Evolutionary conservation across 2,797 vertebrate species (phyloP).

Genomic region (Champsocephalus esox): DNA sequence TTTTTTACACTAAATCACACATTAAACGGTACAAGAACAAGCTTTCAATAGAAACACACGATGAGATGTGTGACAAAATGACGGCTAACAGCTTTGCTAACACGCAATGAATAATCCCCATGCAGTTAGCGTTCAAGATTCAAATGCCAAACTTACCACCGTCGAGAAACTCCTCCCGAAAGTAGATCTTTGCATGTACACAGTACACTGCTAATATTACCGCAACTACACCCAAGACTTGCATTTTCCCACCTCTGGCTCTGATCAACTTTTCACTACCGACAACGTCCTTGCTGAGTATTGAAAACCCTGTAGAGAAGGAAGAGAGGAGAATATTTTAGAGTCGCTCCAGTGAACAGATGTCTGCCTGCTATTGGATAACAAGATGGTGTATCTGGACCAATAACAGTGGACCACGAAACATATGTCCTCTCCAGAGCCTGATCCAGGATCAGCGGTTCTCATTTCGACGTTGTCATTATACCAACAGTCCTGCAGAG

Average conservation of each 20-base stretch:
- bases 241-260: conserved; percentile 49
- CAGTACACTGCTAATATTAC: conserved; percentile 63
- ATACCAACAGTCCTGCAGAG: conserved; percentile 13
- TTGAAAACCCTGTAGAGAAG: conserved; percentile 30
- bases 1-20: neutral
- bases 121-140: neutral
- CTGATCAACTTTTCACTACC: neutral
- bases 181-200: conserved; percentile 86
- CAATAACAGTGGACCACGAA: conserved; percentile 86
- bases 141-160: conserved; percentile 85
- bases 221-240: conserved; percentile 51
- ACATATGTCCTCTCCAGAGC: conserved; percentile 25
- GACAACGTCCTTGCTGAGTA: neutral
- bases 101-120: conserved; percentile 22
- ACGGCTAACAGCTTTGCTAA: conserved; percentile 28
- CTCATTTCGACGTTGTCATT: fast-evolving
- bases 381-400: conserved; percentile 40
- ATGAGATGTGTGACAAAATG: neutral
- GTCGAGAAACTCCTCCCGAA: conserved; percentile 92
- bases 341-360: conserved; percentile 85
- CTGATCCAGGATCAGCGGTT: conserved; percentile 56
- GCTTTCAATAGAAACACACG: neutral
- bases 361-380: conserved; percentile 83
- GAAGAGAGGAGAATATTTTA: conserved; percentile 73
- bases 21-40: fast-evolving